A percentile compares a stretch with the other conserved stretches of the same genome.
These are phyloP conservation scores for Raja brachyura DNA, from an alignment of 2,113 vertebrate species.

Conservation along the genomic window DNA sequence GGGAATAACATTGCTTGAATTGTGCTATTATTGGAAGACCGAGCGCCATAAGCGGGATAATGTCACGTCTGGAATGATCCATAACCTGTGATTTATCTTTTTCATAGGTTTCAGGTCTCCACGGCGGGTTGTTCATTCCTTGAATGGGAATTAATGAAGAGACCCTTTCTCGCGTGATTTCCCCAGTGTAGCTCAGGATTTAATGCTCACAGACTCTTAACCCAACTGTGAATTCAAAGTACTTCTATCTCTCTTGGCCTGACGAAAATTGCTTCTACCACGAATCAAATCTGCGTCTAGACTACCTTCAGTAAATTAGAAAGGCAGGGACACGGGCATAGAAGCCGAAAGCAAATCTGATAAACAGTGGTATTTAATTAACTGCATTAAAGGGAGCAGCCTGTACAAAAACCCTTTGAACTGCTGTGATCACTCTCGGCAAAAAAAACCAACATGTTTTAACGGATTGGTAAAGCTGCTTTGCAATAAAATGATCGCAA, in stretches of 20 bases:
- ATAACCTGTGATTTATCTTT: slow-evolving; percentile 38
- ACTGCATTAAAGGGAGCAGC: slow-evolving; percentile 30
- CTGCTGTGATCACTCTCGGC: slow-evolving; percentile 11
- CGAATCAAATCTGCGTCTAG: slow-evolving; percentile 16
- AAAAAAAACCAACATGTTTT: neutral
- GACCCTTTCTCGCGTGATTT: neutral
- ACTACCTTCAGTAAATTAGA: slow-evolving; percentile 28
- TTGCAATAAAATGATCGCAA: slow-evolving; percentile 5
- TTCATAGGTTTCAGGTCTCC: slow-evolving; percentile 32
- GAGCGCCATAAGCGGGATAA: neutral
- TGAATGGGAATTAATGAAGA: slow-evolving; percentile 27
- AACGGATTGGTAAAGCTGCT: neutral
- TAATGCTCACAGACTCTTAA: neutral
- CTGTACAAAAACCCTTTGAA: slow-evolving; percentile 32
- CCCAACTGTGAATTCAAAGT: slow-evolving; percentile 7
- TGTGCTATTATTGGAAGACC: neutral
- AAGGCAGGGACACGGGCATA: neutral
- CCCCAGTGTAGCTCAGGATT: neutral
- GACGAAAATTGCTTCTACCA: neutral
- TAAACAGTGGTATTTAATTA: slow-evolving; percentile 33
- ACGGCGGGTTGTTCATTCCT: slow-evolving; percentile 20
- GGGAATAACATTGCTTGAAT: neutral
- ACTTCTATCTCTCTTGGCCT: neutral
- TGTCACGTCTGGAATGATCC: slow-evolving; percentile 1
- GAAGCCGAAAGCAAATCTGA: slow-evolving; percentile 27